Base-by-base conservation (phyloP, 2,797 vertebrate species). In the Meda fulgida region DNA sequence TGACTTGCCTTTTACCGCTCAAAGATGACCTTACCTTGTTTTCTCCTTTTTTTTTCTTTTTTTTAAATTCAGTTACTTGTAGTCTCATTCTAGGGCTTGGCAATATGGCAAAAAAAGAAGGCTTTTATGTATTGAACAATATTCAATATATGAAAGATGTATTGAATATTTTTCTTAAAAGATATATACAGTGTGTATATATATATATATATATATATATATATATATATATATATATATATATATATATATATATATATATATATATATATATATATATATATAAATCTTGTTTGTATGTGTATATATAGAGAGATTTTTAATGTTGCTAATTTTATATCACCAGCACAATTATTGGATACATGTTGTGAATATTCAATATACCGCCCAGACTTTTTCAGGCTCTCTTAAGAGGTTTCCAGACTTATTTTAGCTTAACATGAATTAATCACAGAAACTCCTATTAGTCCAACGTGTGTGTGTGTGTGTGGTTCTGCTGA, bases 1-100 rank as follows among this genome's bases (percentile, higher is more conserved):
- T 84, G n/a, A 19, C 66, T 23, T 38, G 70, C n/a, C 73, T n/a
- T 84, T 84, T 77, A 65, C 58, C 13, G 71, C 18, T 77, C 81
- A 73, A 36, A 31, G 16, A 36, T 53, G 71, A 46, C 23, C 51
- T n/a, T 29, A 3, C 8, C 19, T 70, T 66, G 31, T 46, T 51
- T 18, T 55, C 13, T 16, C 14, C 46, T 7, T 26, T 55, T 55
- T 48, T 60, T 11, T 16, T n/a, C 46, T 46, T 75, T 75, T 63
- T n/a, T n/a, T n/a, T n/a, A n/a, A n/a, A n/a, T 51, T 75, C 14
- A 83, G 38, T 83, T 16, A 83, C 23, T 75, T 51, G 8, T 36
- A 53, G 6, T 14, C 18, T 23, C 16, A 19, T 66, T 79, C 19
- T 31, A 4, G 26, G 11, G 40, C 11, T 34, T 21, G 26, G 78